Base-by-base conservation (phyloP, 2,888 invertebrate species). In the Nipponacmea schrenckii region DNA sequence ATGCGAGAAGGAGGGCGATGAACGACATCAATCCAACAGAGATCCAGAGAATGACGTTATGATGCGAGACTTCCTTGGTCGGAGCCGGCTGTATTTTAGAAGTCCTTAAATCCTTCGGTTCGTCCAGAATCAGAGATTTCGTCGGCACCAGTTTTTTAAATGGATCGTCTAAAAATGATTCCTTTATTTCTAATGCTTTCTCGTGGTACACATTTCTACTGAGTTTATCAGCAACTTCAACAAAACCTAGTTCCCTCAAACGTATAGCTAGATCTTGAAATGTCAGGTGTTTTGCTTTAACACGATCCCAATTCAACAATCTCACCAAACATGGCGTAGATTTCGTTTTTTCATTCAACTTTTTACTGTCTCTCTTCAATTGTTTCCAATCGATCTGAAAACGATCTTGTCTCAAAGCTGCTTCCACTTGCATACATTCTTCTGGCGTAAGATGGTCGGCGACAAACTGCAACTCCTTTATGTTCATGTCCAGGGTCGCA, bases 401-500 rank as follows among this genome's bases (percentile, higher is more conserved):
- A 12, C 67, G 68, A 24, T 73, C 77, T 64, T 79, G 70, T 44
- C 80, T 76, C 2, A 86, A 74, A 27, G 81, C 80, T 12, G 76
- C 74, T 3, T 80, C 72, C 1, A 86, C 73, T n/a, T 73, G 71
- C 14, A 72, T 71, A 68, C 86, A 86, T 70, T 85, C 84, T 2
- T 74, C 67, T 39, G 44, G 27, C 5, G 79, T 76, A 39, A 86
- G 74, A 69, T 84, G 83, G 68, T 85, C 83, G 1, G 86, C 79
- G 8, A 86, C 79, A 67, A 79, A 81, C 68, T 84, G 82, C n/a
- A 86, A 64, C 70, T 86, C 81, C 56, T 81, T 81, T 44, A 81
- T 78, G 70, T 85, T 86, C 62, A 86, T 62, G 67, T 85, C 85
- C n/a, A 79, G 72, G 1, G 81, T 81, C 26, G 64, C 68, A n/a